These are phyloP conservation scores for Eledona agricola DNA, from an alignment of 2,888 invertebrate species.

Conservation along the genomic window DNA sequence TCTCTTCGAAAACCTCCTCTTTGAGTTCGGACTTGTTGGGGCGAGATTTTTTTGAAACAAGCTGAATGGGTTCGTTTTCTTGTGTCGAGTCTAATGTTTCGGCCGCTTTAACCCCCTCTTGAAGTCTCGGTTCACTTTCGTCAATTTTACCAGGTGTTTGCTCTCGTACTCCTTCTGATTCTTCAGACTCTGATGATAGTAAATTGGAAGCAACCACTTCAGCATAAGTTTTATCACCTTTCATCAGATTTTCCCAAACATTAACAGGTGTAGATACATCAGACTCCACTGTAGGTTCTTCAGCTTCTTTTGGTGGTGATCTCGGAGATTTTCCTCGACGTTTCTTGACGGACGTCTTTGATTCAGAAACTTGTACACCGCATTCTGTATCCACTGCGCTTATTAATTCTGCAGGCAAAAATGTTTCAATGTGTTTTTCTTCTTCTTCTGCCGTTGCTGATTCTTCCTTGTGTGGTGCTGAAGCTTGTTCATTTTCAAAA, in stretches of 20 bases:
- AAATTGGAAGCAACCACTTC: constrained; percentile 68
- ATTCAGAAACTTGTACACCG: constrained; percentile 14
- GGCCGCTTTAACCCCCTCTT: constrained; percentile 22
- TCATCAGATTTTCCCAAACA: constrained; percentile 64
- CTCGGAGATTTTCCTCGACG: constrained; percentile 46
- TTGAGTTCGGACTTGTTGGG: too few species aligned
- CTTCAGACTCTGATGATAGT: constrained; percentile 42
- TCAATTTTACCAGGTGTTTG: constrained; percentile 1
- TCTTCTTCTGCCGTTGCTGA: constrained; percentile 38
- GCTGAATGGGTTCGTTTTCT: constrained; percentile 64
- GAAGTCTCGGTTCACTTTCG: constrained; percentile 1
- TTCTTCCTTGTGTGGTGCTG: too few species aligned
- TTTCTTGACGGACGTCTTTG: constrained; percentile 38
- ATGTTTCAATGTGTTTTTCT: constrained; percentile 44
- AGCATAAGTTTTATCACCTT: constrained; percentile 75
- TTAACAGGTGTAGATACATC: constrained; percentile 50
- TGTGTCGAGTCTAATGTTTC: constrained; percentile 50
- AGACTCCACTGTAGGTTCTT: constrained; percentile 12
- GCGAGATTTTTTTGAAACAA: constrained; percentile 63
- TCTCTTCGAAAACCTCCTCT: too few species aligned
- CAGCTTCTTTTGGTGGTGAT: constrained; percentile 36
- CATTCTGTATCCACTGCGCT: constrained; percentile 23
- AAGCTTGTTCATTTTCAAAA: too few species aligned
- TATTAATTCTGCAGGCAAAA: constrained; percentile 49
- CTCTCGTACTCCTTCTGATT: constrained; percentile 7